Evolutionary conservation across 1,140 invertebrate species (phyloP), one percentile per base, ranked within the genome.

Genomic region (Schlechtendalia chinensis): DNA sequence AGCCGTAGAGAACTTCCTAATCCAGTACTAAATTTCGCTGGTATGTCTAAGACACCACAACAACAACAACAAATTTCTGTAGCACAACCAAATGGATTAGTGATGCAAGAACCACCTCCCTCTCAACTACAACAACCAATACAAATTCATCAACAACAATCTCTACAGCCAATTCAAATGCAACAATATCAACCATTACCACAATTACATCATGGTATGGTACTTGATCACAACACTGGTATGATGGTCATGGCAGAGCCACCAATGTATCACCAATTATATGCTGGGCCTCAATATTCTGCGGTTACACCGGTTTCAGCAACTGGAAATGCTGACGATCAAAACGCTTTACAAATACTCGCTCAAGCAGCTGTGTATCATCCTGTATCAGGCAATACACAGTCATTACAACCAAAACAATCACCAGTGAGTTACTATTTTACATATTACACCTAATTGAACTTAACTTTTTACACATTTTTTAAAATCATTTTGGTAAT

Each of bases 131-230:
- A 59, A 61, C 74, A 77, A 10, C n/a, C 22, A 6, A 22, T 24
- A 11, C 80, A 81, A 53, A 27, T 65, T n/a, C 61, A 53, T 17
- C 80, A 69, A 69, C 80, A 58, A 69, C 74, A 29, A 39, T 2
- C 17, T n/a, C 79, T 19, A 47, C 61, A 27, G 8, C 50, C 59
- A 24, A 11, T 32, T 14, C 80, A 81, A 81, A 17, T 71, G n/a
- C 80, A 59, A 22, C 80, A 81, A 24, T 69, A 45, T 12, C 59
- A 81, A n/a, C 59, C 32, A 2, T 39, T 58, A 61, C 80, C 59
- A 29, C 80, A 59, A 47, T 32, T 71, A 39, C 54, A 81, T 54
- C 53, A 71, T 17, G 29, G 67, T 0, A 59, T 71, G 80, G 50
- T 71, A 5, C 45, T 71, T n/a, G 80, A 67, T 27, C 59, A 81